A percentile compares a stretch with the other conserved stretches of the same genome.
Evolutionary conservation across 2,113 vertebrate genomes (phyloP).

Genomic region (Malurus elegans): DNA sequence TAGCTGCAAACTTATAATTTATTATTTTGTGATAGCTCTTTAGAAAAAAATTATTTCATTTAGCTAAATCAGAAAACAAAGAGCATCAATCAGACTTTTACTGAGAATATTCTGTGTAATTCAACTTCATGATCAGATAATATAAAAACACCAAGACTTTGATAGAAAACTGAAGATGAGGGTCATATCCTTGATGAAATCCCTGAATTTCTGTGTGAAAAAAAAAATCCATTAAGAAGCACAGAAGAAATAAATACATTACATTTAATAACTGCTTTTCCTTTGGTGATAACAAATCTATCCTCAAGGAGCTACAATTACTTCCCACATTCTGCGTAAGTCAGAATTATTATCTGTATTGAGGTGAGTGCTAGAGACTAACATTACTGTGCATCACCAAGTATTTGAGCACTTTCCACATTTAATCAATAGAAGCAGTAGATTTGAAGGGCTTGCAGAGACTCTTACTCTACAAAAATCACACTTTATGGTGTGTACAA

Average conservation of each 20-base stretch:
- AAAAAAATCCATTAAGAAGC: not conserved
- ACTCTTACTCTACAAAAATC: not conserved
- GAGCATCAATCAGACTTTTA: not conserved
- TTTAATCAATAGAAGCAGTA: not conserved
- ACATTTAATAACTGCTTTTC: not conserved
- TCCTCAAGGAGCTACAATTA: not conserved
- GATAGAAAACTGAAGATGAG: not conserved
- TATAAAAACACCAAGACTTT: not conserved
- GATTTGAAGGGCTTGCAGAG: not conserved
- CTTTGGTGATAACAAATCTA: not conserved
- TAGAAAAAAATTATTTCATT: not conserved
- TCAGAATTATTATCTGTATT: not conserved
- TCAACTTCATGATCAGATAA: not conserved
- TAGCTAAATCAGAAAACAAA: not conserved
- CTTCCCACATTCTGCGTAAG: not conserved
- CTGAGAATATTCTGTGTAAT: not conserved
- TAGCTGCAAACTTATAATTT: conserved; percentile 11
- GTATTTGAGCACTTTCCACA: not conserved
- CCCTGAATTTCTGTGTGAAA: not conserved
- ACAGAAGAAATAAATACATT: not conserved
- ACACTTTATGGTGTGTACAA: not conserved
- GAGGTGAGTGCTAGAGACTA: not conserved
- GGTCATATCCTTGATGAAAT: not conserved
- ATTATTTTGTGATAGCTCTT: conserved; percentile 1
- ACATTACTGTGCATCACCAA: not conserved